Evolutionary conservation across 2,113 vertebrate species (phyloP).

Genomic region (Ptilorrhoa leucosticta): DNA sequence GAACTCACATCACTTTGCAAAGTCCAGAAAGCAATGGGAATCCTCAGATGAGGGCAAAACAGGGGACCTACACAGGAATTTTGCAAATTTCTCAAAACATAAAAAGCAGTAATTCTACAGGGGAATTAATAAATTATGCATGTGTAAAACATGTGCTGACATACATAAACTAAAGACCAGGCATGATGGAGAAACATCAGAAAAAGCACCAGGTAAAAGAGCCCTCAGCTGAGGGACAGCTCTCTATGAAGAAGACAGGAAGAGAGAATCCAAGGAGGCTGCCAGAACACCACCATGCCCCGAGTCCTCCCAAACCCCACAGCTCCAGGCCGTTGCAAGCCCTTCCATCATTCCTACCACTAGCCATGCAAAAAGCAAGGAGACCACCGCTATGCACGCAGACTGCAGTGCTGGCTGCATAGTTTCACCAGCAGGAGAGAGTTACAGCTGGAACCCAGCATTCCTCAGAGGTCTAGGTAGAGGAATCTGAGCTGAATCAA

Average conservation of each 20-base stretch:
- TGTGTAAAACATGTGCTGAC: accelerated
- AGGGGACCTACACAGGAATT: background rate
- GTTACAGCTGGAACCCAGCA: background rate
- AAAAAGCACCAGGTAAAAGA: background rate
- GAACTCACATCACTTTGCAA: background rate
- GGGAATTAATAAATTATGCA: background rate
- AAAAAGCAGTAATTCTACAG: background rate
- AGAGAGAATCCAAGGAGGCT: background rate
- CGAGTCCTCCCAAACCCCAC: background rate
- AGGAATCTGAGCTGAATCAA: background rate
- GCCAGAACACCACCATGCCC: background rate
- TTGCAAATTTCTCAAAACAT: background rate
- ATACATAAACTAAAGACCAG: background rate
- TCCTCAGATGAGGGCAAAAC: background rate
- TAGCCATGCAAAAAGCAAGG: background rate
- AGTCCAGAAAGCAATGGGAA: background rate
- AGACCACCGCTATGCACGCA: accelerated
- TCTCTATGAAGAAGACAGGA: background rate
- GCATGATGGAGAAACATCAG: background rate
- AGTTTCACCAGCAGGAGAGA: background rate
- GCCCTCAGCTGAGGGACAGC: background rate
- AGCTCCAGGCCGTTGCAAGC: background rate
- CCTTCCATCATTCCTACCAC: background rate
- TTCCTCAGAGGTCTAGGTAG: background rate
- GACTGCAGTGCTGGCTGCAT: background rate